These are phyloP conservation scores for Rhyzopertha dominica DNA, from an alignment of 1,140 invertebrate genomes.

Conservation along the genomic window DNA sequence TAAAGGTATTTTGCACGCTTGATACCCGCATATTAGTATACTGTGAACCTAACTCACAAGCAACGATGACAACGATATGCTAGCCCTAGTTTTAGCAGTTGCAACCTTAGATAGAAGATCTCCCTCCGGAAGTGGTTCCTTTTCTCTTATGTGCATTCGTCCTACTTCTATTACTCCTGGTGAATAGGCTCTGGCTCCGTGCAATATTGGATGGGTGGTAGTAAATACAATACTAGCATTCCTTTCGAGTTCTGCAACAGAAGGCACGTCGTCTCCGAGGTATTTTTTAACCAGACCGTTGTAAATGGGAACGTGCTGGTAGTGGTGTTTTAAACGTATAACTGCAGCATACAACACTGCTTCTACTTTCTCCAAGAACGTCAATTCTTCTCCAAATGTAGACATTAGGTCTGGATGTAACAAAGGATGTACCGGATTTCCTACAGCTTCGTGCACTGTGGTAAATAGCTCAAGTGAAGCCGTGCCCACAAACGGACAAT, in stretches of 20 bases:
- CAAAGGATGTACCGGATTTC: slow-evolving; percentile 37
- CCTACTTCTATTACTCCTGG: slow-evolving; percentile 46
- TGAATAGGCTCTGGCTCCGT: slow-evolving; percentile 41
- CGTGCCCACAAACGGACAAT: slow-evolving; percentile 37
- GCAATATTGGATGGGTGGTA: slow-evolving; percentile 34
- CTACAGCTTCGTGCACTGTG: slow-evolving; percentile 29
- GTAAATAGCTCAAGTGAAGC: slow-evolving; percentile 28
- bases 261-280: slow-evolving; percentile 33
- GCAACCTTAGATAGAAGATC: too few relatives aligned
- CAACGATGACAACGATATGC: too few relatives aligned
- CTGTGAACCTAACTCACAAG: too few relatives aligned
- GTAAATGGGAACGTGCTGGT: slow-evolving; percentile 19
- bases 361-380: slow-evolving; percentile 39
- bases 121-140: too few relatives aligned
- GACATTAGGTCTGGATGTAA: slow-evolving; percentile 32
- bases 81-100: too few relatives aligned
- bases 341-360: too few relatives aligned
- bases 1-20: too few relatives aligned
- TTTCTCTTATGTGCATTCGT: too few relatives aligned
- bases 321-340: too few relatives aligned
- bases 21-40: too few relatives aligned
- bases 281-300: slow-evolving; percentile 31
- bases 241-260: slow-evolving; percentile 25
- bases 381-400: slow-evolving; percentile 18
- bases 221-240: slow-evolving; percentile 36